phyloP scores from a whole-genome alignment of 2,888 invertebrate genomes.

The Oligia strigilis region DNA sequence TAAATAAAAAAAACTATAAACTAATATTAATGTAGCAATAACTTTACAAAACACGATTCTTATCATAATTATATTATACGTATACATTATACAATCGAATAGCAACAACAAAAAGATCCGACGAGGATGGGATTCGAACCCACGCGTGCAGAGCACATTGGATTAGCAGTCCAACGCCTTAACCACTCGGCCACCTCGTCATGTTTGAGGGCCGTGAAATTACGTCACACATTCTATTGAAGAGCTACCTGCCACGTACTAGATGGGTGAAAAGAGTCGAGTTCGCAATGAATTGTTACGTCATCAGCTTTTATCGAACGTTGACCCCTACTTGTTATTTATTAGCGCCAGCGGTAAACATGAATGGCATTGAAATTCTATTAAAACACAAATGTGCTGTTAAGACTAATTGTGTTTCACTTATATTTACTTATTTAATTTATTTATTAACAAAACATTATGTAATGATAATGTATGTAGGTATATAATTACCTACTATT shows the following conservation, averaged over 20 bases:
- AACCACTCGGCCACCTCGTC: constrained; percentile 97
- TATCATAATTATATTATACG: background rate
- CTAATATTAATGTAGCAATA: constrained; percentile 2
- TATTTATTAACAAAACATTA: background rate
- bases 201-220: constrained; percentile 70
- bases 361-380: constrained; percentile 42
- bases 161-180: constrained; percentile 96
- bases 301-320: constrained; percentile 63
- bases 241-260: constrained; percentile 48
- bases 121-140: constrained; percentile 96
- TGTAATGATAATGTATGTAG: background rate
- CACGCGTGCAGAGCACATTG: constrained; percentile 96
- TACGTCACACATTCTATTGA: constrained; percentile 53
- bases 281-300: constrained; percentile 57
- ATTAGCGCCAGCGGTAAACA: constrained; percentile 7
- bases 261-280: constrained; percentile 48
- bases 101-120: constrained; percentile 78
- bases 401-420: constrained; percentile 7
- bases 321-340: constrained; percentile 57
- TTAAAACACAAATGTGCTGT: background rate
- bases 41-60: background rate
- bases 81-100: background rate
- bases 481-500: background rate
- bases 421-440: background rate
- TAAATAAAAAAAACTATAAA: constrained; percentile 7